Conservation (phyloP, 2,888 invertebrate genomes). For the Agrochola lota region DNA sequence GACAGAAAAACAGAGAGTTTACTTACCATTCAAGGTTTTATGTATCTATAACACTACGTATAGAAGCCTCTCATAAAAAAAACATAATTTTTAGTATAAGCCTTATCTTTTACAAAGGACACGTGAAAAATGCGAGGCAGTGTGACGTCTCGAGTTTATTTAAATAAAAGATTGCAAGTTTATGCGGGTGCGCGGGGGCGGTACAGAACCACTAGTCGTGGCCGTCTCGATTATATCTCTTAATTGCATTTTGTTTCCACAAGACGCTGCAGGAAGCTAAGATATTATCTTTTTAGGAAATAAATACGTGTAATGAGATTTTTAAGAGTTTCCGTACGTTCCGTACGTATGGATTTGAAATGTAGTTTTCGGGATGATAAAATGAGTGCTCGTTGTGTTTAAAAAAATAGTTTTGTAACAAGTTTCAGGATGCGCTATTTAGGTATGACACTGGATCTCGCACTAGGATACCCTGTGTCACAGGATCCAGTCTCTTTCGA, state of each 20-base stretch:
- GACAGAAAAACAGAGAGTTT: too few relatives aligned
- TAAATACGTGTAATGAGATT: constrained; percentile 41
- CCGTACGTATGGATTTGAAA: background rate
- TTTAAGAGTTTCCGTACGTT: background rate
- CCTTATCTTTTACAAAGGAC: background rate
- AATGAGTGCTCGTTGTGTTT: background rate
- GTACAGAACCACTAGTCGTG: background rate
- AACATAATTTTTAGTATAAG: background rate
- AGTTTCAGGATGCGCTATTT: too few relatives aligned
- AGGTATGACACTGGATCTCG: too few relatives aligned
- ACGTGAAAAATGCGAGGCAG: constrained; percentile 11
- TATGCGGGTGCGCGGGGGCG: background rate
- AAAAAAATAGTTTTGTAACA: background rate
- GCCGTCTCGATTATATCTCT: background rate
- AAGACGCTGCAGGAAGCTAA: constrained; percentile 25
- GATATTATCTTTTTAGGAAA: constrained; percentile 42
- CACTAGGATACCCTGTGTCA: too few relatives aligned
- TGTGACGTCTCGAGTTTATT: constrained; percentile 25
- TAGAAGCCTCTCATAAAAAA: constrained; percentile 1
- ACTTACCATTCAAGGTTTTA: too few relatives aligned
- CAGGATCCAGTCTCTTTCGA: too few relatives aligned
- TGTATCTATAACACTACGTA: background rate
- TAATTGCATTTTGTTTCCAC: constrained; percentile 52
- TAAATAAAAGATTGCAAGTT: constrained; percentile 45
- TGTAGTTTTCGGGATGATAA: constrained; percentile 11